A percentile compares a stretch with the other conserved stretches of the same genome.
These are phyloP conservation scores for Parauchenoglanis ngamensis DNA, from an alignment of 2,797 vertebrate species.

Conservation along the genomic window DNA sequence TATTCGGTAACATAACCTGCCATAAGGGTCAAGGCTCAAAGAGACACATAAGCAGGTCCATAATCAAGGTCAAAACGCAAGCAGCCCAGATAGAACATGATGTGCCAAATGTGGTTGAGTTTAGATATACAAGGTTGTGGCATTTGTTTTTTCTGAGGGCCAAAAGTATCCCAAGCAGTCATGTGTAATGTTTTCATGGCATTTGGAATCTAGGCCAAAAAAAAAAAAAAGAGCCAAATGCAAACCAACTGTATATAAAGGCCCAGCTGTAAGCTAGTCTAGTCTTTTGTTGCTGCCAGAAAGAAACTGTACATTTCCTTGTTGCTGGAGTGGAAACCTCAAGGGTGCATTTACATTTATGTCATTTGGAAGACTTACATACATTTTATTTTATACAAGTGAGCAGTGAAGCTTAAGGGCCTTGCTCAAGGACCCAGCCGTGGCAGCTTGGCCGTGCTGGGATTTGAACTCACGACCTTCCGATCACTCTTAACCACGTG, in stretches of 20 bases:
- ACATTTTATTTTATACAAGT: no score
- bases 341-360: neutral
- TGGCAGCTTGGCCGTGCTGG: no score
- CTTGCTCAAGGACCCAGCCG: no score
- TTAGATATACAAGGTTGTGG: neutral
- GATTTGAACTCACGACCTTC: no score
- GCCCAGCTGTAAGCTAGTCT: neutral
- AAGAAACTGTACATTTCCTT: conserved; percentile 2
- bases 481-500: no score
- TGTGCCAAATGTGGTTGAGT: neutral
- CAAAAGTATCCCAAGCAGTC: neutral
- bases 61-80: conserved; percentile 18
- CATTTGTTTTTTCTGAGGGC: neutral
- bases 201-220: conserved; percentile 13
- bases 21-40: neutral
- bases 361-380: no score
- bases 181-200: neutral
- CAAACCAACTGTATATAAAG: neutral
- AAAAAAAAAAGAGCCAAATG: neutral
- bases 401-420: no score
- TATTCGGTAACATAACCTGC: neutral
- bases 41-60: neutral
- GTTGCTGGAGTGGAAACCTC: no score
- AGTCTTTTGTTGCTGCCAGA: neutral
- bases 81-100: neutral